Conservation (phyloP, 2,888 invertebrate species). For the Tanypteryx hageni region DNA sequence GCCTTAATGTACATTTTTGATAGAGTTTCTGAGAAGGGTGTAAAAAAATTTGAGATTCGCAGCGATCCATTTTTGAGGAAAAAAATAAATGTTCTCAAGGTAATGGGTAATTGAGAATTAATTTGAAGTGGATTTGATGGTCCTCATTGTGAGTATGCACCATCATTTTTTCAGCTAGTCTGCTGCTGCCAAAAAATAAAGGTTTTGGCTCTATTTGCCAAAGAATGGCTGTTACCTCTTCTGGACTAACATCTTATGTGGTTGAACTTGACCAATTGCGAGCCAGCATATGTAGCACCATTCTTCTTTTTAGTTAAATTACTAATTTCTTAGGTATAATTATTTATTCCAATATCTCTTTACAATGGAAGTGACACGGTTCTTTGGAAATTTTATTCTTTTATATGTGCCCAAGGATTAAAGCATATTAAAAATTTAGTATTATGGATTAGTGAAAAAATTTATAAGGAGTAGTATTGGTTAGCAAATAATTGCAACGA, state of each 20-base stretch:
- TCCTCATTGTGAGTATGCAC: not conserved
- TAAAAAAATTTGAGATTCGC: not conserved
- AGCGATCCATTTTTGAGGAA: not conserved
- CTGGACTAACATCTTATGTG: conserved; percentile 40
- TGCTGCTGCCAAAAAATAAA: conserved; percentile 36
- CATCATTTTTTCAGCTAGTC: conserved; percentile 59
- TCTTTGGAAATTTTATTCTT: conserved; percentile 43
- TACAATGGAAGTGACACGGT: not conserved
- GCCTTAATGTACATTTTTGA: not conserved
- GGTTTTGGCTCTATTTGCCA: conserved; percentile 57
- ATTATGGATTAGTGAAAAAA: conserved; percentile 32
- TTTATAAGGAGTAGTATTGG: conserved; percentile 19
- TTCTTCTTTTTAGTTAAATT: conserved; percentile 39
- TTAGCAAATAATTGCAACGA: not conserved
- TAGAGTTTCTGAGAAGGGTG: not conserved
- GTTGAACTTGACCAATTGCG: conserved; percentile 25
- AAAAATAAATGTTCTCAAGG: not conserved
- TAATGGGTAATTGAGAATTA: not conserved
- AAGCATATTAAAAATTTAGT: conserved; percentile 9
- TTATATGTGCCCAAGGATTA: conserved; percentile 11
- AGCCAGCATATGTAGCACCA: conserved; percentile 33
- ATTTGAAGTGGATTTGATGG: not conserved
- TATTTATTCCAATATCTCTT: conserved; percentile 57
- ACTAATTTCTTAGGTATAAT: conserved; percentile 39
- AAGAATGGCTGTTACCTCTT: conserved; percentile 35